Conservation (phyloP, 2,888 invertebrate species). For the Platynereis dumerilii region DNA sequence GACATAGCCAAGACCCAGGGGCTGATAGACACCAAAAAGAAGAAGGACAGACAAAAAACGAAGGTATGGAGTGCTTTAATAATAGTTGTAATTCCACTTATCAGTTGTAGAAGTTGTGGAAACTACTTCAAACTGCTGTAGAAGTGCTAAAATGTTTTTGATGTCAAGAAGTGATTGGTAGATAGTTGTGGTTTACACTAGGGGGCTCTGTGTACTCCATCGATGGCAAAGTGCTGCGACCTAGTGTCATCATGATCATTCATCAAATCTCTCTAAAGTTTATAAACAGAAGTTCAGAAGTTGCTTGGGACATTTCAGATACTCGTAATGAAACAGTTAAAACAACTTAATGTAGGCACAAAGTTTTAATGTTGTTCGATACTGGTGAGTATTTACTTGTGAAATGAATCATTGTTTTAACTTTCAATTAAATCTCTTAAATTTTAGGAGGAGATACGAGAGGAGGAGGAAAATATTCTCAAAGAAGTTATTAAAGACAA, state of each 20-base stretch:
- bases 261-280: no score
- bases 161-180: background rate
- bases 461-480: slow-evolving; percentile 81
- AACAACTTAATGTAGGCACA: no score
- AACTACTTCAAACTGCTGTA: background rate
- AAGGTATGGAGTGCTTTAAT: no score
- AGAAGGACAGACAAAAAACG: slow-evolving; percentile 45
- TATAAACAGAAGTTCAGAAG: no score
- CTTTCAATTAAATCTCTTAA: no score
- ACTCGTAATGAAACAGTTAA: no score
- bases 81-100: background rate
- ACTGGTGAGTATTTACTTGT: no score
- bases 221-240: no score
- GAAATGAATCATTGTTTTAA: no score
- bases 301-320: no score
- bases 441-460: slow-evolving; percentile 67
- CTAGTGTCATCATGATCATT: no score
- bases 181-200: background rate
- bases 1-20: slow-evolving; percentile 71
- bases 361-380: no score
- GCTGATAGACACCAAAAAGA: slow-evolving; percentile 63
- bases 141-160: background rate
- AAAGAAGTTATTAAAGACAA: slow-evolving; percentile 86
- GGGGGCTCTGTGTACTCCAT: background rate
- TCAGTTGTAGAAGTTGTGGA: background rate